Evolutionary conservation across 2,113 vertebrate species (phyloP).

Genomic region (Rhinolophus ferrumequinum): DNA sequence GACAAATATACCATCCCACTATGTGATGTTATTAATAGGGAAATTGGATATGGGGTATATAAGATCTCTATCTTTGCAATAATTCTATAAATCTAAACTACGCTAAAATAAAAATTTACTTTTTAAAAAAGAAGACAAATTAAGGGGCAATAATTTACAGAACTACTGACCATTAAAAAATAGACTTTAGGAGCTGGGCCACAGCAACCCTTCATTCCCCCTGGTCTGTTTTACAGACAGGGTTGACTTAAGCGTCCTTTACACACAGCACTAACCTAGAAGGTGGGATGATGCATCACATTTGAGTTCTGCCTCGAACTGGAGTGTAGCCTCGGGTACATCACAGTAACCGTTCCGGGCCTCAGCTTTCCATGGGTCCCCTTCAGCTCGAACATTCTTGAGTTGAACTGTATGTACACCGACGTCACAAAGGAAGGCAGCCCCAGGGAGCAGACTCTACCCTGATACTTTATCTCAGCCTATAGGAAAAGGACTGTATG

Average conservation of each 20-base stretch:
- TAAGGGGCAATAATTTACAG: neutral
- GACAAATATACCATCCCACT: neutral
- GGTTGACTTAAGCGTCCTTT: neutral
- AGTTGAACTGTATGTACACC: neutral
- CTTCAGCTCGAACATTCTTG: neutral
- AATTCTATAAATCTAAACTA: neutral
- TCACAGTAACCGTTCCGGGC: neutral
- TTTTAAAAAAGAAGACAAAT: constrained; percentile 5
- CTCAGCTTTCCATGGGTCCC: neutral
- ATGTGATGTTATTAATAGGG: neutral
- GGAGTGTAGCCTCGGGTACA: neutral
- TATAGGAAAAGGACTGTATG: neutral
- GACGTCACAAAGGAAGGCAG: neutral
- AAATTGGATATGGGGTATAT: neutral
- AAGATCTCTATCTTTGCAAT: neutral
- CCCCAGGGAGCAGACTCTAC: neutral
- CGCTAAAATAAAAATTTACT: neutral
- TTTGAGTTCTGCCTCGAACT: neutral
- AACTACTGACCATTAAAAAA: constrained; percentile 4
- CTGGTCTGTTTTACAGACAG: neutral
- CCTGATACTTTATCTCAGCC: neutral
- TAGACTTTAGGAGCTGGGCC: neutral
- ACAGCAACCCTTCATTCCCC: neutral
- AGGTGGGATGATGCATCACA: neutral
- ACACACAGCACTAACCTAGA: neutral